Evolutionary conservation across 2,113 vertebrate species (phyloP), one percentile per base, ranked within the genome.

Genomic region (Serilophus lunatus): DNA sequence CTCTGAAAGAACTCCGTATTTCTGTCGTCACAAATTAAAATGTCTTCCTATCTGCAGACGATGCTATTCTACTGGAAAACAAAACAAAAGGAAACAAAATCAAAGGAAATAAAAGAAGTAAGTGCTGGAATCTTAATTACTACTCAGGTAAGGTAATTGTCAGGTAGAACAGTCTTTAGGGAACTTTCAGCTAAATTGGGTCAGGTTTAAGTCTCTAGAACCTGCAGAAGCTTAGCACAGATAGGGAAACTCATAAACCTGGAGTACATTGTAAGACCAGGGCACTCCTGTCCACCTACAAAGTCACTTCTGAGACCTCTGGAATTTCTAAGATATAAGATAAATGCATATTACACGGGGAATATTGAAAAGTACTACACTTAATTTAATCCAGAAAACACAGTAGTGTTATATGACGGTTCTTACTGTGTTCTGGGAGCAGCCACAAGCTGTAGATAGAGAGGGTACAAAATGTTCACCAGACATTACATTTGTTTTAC

Each of bases 381-480:
- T 90, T 78, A 96, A 92, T 93, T 96, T 93, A 82, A 92, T 82
- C 92, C 96, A 95, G 88, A 79, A 95, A 54, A 33, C 87, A 96
- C 91, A 87, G 63, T 51, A 72, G 70, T 53, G 77, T 68, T 92
- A 60, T 35, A 95, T 61, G 88, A 86, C 71, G 70, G 45, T 50
- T 59, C 50, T 71, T 69, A 81, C 93, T 92, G 95, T 86, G 77
- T 90, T 81, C 24, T 53, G 95, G 96, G 88, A 94, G 84, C 95
- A 97, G 93, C 79, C 91, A 94, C 91, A 95, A 96, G 92, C 87
- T 92, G 93, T 78, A 92, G 63, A 86, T 82, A 74, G 63, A 94
- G 90, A 95, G 96, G 76, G 82, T 96, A 97, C 96, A 96, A 96
- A 97, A 96, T 92, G 88, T 94, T 97, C 96, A 97, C 96, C 95